Base-by-base conservation (phyloP, 2,888 invertebrate species). In the Alloscopus bannaensis region DNA sequence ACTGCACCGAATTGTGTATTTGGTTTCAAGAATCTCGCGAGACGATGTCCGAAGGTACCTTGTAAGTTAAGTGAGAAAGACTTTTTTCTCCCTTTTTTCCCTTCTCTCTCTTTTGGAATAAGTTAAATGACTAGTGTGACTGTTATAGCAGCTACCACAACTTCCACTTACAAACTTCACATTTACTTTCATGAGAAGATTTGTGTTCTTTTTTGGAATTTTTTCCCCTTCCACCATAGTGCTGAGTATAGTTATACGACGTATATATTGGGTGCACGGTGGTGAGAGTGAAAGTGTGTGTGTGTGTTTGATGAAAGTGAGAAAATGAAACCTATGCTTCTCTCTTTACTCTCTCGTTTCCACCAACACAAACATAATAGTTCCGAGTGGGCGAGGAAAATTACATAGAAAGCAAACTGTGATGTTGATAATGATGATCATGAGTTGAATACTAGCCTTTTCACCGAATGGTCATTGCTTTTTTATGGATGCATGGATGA, bases 71-170 rank as follows among this genome's bases (percentile, higher is more conserved):
- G 73, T 73, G 73, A 65, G 73, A 65, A 65, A 65, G 73, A 65
- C 57, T 65, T 71, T 70, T 57, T 36, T 36, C 18, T 24, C 36
- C 11, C 26, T 71, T 70, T 57, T 36, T 36, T 22, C 36, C 36
- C 11, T 29, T 42, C 11, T 45, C 31, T 70, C 40, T 60, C 40
- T 31, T 36, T 8, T 40, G 65, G 64, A 73, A 73, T 65, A 73
- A 73, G 73, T 73, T 73, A 65, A 73, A 73, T 73, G 73, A 73
- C 73, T 73, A 57, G 73, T 73, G 73, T 73, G 73, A 73, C 73
- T 73, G 65, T 65, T 73, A 65, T 65, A 57, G 57, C 65, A 73
- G 73, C 73, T 65, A 73, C 73, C 73, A 65, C 73, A 73, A 73
- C 65, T 65, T 65, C 65, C 73, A 73, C 73, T 73, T 73, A 73